Base-by-base conservation (phyloP, 2,888 invertebrate genomes). In the Netelia virgata region DNA sequence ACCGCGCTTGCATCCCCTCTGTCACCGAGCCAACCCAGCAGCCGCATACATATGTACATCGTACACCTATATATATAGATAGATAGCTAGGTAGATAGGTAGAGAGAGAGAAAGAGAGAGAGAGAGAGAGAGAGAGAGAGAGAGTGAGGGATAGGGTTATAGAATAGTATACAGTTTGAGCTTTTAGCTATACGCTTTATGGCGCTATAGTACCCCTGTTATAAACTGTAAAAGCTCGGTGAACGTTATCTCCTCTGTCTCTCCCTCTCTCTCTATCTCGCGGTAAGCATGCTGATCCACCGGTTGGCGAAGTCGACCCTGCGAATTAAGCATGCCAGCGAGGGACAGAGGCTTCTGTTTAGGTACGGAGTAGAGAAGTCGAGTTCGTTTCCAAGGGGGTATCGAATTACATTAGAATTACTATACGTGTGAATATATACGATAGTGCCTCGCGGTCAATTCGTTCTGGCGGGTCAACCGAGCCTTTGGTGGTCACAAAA, bases 1-100 rank as follows among this genome's bases (percentile, higher is more conserved):
- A 92, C 92, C 85, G 87, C 69, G 87, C 69, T 77, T 68, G 72
- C 80, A 83, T 70, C 82, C 69, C 69, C 75, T 66, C 64, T 66
- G 82, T 82, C 78, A 74, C 59, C 50, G 82, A 69, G 82, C 20
- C 50, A 82, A 82, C 82, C 75, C 57, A 78, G 73, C 64, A 43
- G 78, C 82, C 84, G 66, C 84, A 84, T 84, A 82, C 84, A 84
- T 82, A 83, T 86, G 80, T 86, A 82, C 78, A 78, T 50, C 10
- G 28, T 41, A 61, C 36, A 50, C 47, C 63, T 43, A 47, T 47
- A 47, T 47, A 47, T 47, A 47, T 47, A 47, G 11, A 47, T 47
- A 14, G 3, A 47, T 47, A n/a, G n/a, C 1, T 47, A 6, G 69
- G 77, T 20, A 28, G 2, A 43, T 55, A 18, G 8, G 64, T 73